Evolutionary conservation across 1,140 invertebrate species (phyloP), one percentile per base, ranked within the genome.

Genomic region (Trichoplusia ni): DNA sequence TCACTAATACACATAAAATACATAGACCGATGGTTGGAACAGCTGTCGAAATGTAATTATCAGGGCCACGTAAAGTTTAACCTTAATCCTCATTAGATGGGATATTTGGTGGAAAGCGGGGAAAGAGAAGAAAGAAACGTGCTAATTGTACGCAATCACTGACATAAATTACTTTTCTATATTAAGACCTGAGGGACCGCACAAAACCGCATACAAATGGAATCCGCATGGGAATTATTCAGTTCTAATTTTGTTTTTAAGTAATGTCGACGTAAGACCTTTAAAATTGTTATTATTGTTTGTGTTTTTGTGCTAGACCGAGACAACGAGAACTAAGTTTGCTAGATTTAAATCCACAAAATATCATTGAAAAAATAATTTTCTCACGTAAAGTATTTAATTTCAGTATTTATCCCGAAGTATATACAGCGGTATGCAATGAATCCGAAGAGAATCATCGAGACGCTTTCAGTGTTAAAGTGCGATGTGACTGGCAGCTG

Each of bases 391-490:
- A n/a, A n/a, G n/a, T n/a, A n/a, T n/a, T n/a, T n/a, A n/a, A n/a
- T n/a, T n/a, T n/a, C 25, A 27, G 25, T 27, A 27, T 3, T 7
- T 27, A 4, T 27, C 25, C 25, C 25, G 25, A 7, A 27, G 3
- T 18, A 46, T 18, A 23, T 18, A 21, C 19, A n/a, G n/a, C 19
- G n/a, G 13, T 2, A 38, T 1, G n/a, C n/a, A 7, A n/a, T 19
- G 19, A n/a, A 19, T 2, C 19, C 8, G 42, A 46, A 9, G 56
- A 25, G 44, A 9, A 13, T 37, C 25, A 27, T 31, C 47, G 29
- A 60, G 47, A 60, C 37, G 44, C 19, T 60, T 60, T 47, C 40
- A 13, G 13, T 47, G 56, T 59, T 33, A 25, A 14, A 14, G n/a
- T 13, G n/a, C n/a, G 11, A 13, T 5, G 14, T 14, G 11, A 38